Conservation (phyloP, 1,140 invertebrate species). For the Brachionus rubens region DNA sequence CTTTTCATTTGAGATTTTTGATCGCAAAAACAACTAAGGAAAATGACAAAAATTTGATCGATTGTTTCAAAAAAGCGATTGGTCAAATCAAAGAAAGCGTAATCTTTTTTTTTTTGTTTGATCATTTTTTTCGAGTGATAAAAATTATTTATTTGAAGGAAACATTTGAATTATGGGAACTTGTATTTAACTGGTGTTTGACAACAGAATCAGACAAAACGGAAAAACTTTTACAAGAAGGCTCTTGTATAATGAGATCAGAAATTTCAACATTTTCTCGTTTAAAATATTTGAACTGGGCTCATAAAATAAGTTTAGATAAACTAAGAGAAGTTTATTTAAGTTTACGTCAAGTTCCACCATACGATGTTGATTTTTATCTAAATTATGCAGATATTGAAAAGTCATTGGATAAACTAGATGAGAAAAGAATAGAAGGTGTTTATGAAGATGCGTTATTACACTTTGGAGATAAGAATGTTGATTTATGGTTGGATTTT, state of each 20-base stretch:
- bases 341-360: conserved; percentile 12
- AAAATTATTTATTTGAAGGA: not conserved
- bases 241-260: conserved; percentile 14
- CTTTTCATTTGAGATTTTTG: not conserved
- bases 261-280: not conserved
- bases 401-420: not conserved
- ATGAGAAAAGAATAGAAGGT: not conserved
- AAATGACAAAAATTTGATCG: not conserved
- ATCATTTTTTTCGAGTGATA: no score
- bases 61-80: not conserved
- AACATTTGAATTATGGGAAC: not conserved
- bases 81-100: not conserved
- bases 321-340: conserved; percentile 15
- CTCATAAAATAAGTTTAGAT: not conserved
- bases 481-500: conserved; percentile 19
- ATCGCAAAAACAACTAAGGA: not conserved
- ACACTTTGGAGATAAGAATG: not conserved
- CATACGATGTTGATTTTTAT: not conserved
- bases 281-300: conserved; percentile 15
- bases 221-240: conserved; percentile 20
- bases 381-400: conserved; percentile 24
- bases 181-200: not conserved
- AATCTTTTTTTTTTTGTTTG: not conserved
- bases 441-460: conserved; percentile 34
- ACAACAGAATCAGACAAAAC: not conserved